phyloP scores from a whole-genome alignment of 2,797 vertebrate species.

The Taenioides sp. region DNA sequence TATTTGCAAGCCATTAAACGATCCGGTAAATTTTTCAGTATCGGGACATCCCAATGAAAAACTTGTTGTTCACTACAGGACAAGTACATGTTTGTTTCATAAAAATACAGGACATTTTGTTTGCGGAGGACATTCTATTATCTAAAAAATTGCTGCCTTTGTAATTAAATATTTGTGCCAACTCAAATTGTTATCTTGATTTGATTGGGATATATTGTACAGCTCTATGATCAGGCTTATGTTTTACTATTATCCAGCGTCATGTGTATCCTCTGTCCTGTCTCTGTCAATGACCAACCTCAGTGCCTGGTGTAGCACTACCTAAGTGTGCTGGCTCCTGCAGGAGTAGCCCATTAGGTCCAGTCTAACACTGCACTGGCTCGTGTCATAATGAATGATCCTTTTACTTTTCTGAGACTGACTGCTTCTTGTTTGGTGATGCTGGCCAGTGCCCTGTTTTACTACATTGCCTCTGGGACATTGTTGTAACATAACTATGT shows the following conservation, averaged over 20 bases:
- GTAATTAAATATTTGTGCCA: too few species aligned
- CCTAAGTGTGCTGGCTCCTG: slow-evolving; percentile 16
- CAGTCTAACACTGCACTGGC: slow-evolving; percentile 30
- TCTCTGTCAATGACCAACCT: slow-evolving; percentile 18
- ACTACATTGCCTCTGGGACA: slow-evolving; percentile 46
- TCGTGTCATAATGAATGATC: slow-evolving; percentile 44
- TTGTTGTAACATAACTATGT: slow-evolving; percentile 36
- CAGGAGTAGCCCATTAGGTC: slow-evolving; percentile 37
- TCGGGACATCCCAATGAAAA: too few species aligned
- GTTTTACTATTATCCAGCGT: slow-evolving; percentile 18
- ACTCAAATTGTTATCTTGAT: slow-evolving; percentile 9
- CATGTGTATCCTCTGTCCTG: slow-evolving; percentile 25
- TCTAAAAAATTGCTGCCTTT: too few species aligned
- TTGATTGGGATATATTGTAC: slow-evolving; percentile 31
- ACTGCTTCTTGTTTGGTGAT: slow-evolving; percentile 49
- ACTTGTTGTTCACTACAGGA: too few species aligned
- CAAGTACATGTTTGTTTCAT: too few species aligned
- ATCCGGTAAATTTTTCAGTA: too few species aligned
- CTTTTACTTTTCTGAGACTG: slow-evolving; percentile 38
- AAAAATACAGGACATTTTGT: too few species aligned
- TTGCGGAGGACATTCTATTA: too few species aligned
- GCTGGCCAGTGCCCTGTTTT: slow-evolving; percentile 40
- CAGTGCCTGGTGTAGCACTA: slow-evolving; percentile 14
- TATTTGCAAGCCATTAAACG: too few species aligned
- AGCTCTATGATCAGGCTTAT: slow-evolving; percentile 19